Conservation (phyloP, 2,113 vertebrate genomes). For the Equus przewalskii region DNA sequence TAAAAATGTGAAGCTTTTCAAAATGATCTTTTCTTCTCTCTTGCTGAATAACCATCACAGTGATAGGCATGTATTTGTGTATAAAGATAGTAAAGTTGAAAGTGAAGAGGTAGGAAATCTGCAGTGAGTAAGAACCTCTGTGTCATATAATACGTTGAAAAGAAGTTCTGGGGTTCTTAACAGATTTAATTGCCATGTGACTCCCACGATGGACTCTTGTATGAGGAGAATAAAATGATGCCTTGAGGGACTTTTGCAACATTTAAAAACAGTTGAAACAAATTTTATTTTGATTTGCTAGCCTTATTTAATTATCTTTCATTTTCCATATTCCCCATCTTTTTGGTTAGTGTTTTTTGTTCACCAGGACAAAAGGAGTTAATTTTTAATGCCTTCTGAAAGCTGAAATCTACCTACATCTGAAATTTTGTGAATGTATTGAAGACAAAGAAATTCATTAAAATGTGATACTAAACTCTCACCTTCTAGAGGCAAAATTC, state of each 20-base stretch:
- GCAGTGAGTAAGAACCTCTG: background rate
- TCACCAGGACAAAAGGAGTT: slow-evolving; percentile 24
- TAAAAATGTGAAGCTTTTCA: slow-evolving; percentile 39
- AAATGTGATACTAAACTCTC: background rate
- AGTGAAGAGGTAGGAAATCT: background rate
- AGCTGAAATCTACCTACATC: background rate
- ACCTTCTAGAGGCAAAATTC: background rate
- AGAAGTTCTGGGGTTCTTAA: background rate
- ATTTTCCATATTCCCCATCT: background rate
- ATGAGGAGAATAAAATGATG: background rate
- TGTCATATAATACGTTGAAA: background rate
- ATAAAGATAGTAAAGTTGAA: background rate
- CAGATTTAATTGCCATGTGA: background rate
- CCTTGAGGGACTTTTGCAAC: background rate
- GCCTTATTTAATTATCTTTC: background rate
- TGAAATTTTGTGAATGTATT: background rate
- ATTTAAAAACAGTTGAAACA: background rate
- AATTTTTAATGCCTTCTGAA: background rate
- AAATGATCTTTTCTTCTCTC: background rate
- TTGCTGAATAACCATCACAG: background rate
- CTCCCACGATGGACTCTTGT: background rate
- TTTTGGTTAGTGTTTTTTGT: slow-evolving; percentile 28
- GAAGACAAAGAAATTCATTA: slow-evolving; percentile 13
- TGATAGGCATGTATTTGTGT: background rate
- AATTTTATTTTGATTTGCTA: slow-evolving; percentile 8